Evolutionary conservation across 2,888 invertebrate species (phyloP).

Genomic region (Geotrupes spiniger): DNA sequence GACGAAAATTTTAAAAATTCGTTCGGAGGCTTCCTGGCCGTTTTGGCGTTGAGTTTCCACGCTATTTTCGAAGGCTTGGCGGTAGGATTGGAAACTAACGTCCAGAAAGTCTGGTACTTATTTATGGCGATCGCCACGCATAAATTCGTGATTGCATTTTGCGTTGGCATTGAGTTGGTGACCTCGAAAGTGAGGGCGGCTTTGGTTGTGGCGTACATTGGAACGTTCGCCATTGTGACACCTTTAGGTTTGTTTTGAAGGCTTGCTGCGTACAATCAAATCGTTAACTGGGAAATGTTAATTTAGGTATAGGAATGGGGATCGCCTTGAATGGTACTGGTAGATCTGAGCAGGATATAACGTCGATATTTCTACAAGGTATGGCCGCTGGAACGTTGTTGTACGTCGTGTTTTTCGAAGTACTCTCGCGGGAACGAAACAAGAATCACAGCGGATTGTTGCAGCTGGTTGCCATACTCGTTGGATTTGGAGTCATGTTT

Average conservation of each 20-base stretch:
- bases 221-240: conserved; percentile 64
- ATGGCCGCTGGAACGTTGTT: conserved; percentile 76
- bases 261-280: not conserved
- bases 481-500: conserved; percentile 59
- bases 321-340: conserved; percentile 53
- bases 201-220: conserved; percentile 57
- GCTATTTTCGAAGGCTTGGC: conserved; percentile 69
- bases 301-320: conserved; percentile 61
- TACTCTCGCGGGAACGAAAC: conserved; percentile 67
- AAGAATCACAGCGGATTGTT: conserved; percentile 58
- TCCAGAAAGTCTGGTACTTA: conserved; percentile 59
- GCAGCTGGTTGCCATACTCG: conserved; percentile 56
- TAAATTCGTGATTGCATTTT: conserved; percentile 65
- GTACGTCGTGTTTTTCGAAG: conserved; percentile 80
- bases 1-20: conserved; percentile 53
- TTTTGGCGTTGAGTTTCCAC: conserved; percentile 66
- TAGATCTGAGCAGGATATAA: conserved; percentile 45
- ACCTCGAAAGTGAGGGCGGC: conserved; percentile 52
- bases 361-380: conserved; percentile 62
- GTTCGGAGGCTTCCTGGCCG: conserved; percentile 58
- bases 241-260: conserved; percentile 54
- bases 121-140: conserved; percentile 66
- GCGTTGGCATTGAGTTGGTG: conserved; percentile 63
- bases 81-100: conserved; percentile 61
- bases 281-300: not conserved